These are phyloP conservation scores for Rhinoderma darwinii DNA, from an alignment of 2,113 vertebrate species.

Conservation along the genomic window DNA sequence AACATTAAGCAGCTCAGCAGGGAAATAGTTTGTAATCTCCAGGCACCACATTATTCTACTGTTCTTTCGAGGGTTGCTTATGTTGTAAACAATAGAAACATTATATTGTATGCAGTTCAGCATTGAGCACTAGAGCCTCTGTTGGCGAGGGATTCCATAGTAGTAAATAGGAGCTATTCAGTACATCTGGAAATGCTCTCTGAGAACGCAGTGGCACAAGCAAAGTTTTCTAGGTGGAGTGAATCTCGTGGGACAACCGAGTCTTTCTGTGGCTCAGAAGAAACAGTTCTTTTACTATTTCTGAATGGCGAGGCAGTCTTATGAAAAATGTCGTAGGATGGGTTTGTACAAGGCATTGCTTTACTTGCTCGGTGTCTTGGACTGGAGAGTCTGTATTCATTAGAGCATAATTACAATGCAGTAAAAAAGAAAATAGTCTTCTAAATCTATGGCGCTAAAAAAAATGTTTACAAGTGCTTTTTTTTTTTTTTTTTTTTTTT, in stretches of 20 bases:
- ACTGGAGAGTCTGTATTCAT: neutral
- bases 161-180: conserved; percentile 48
- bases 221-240: conserved; percentile 26
- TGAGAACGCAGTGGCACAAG: conserved; percentile 46
- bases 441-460: neutral
- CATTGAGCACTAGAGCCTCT: conserved; percentile 13
- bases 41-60: conserved; percentile 25
- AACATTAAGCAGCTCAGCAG: neutral
- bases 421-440: neutral
- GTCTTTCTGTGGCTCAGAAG: conserved; percentile 23
- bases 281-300: conserved; percentile 17
- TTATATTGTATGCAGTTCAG: conserved; percentile 7
- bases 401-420: neutral
- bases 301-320: conserved; percentile 26
- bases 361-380: neutral
- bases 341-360: conserved; percentile 31
- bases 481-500: neutral
- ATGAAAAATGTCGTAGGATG: conserved; percentile 46
- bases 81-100: conserved; percentile 37
- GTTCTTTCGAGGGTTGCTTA: neutral
- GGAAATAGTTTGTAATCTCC: neutral
- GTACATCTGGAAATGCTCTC: conserved; percentile 47
- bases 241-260: conserved; percentile 29
- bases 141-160: conserved; percentile 24
- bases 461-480: neutral